phyloP scores from a whole-genome alignment of 2,888 invertebrate genomes.

The Orthosia cruda region DNA sequence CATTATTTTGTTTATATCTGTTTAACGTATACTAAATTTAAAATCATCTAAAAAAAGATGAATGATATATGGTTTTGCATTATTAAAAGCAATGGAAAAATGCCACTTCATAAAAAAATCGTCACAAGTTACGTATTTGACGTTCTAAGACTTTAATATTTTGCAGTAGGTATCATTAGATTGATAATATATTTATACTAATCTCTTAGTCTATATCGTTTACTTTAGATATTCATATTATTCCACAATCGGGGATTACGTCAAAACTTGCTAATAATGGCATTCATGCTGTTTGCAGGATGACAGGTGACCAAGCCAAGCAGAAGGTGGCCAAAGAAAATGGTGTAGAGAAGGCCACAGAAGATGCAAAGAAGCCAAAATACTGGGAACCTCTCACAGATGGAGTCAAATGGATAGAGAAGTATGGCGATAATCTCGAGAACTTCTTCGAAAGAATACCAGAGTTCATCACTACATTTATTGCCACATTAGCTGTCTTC shows the following conservation, averaged over 20 bases:
- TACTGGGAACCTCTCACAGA: constrained; percentile 91
- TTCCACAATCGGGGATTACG: constrained; percentile 15
- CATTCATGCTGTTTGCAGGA: constrained; percentile 63
- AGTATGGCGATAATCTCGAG: constrained; percentile 90
- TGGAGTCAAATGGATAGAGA: constrained; percentile 93
- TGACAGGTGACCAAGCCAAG: constrained; percentile 72
- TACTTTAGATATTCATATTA: background rate
- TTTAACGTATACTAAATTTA: too few species aligned
- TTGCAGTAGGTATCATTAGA: constrained; percentile 32
- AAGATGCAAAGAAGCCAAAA: constrained; percentile 67
- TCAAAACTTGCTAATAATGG: constrained; percentile 9
- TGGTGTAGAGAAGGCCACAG: constrained; percentile 29
- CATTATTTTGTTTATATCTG: too few species aligned
- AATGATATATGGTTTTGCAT: too few species aligned
- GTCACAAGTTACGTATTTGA: background rate
- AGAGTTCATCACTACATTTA: constrained; percentile 88
- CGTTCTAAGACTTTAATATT: constrained; percentile 3
- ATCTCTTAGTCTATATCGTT: constrained; percentile 14
- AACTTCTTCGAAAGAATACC: constrained; percentile 92
- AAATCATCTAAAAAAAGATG: too few species aligned
- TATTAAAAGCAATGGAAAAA: background rate
- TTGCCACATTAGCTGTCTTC: constrained; percentile 92
- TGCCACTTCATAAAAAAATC: background rate
- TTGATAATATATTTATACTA: constrained; percentile 29
- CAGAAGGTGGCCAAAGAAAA: constrained; percentile 65